phyloP scores from a whole-genome alignment of 2,888 invertebrate genomes.

The Steromphala cineraria region DNA sequence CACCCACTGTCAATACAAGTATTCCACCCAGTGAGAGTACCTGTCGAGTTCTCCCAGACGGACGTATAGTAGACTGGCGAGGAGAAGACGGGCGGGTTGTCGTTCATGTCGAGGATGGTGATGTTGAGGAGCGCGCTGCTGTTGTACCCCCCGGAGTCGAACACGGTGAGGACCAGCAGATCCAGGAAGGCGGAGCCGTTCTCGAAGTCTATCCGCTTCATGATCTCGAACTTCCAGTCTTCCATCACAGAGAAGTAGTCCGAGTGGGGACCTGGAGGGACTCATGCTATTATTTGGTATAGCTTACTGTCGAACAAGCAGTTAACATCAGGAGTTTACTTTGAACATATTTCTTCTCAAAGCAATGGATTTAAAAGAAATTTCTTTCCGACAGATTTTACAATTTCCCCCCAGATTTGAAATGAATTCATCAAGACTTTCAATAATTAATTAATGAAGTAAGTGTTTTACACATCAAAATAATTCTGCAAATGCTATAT shows the following conservation, averaged over 20 bases:
- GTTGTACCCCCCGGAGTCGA: background rate
- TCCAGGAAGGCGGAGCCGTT: background rate
- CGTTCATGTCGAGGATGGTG: slow-evolving; percentile 20
- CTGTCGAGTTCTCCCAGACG: background rate
- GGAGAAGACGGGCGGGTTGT: slow-evolving; percentile 17
- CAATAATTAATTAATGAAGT: no score
- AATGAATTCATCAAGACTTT: no score
- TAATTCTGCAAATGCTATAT: no score
- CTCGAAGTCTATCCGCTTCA: background rate
- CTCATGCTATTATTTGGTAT: background rate
- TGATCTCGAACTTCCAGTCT: background rate
- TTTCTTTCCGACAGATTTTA: no score
- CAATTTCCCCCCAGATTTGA: no score
- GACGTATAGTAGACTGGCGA: background rate
- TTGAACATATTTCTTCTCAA: no score
- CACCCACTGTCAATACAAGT: no score
- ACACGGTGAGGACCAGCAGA: background rate
- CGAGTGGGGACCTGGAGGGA: background rate
- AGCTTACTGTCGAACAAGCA: no score
- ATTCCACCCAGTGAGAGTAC: background rate
- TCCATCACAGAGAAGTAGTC: background rate
- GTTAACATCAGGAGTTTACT: no score
- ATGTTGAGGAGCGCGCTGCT: background rate
- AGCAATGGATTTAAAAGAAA: no score
- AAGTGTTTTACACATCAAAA: no score